phyloP scores from a whole-genome alignment of 2,888 invertebrate species.

The Lapara coniferarum region DNA sequence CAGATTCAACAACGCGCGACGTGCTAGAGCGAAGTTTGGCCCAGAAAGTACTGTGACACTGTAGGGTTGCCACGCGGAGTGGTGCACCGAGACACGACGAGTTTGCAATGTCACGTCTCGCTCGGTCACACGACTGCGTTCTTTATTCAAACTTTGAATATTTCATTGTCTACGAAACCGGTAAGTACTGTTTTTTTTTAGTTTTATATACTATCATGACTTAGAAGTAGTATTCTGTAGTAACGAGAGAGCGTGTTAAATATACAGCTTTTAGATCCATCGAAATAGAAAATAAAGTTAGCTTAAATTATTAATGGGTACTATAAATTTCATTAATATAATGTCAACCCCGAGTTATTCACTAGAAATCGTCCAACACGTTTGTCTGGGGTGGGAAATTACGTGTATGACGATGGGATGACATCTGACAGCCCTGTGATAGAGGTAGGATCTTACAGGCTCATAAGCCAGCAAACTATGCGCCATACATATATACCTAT shows the following conservation, averaged over 20 bases:
- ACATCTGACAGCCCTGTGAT: slow-evolving; percentile 5
- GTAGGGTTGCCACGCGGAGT: slow-evolving; percentile 13
- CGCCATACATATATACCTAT: slow-evolving; percentile 2
- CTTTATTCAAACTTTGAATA: slow-evolving; percentile 3
- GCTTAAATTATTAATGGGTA: too few relatives aligned
- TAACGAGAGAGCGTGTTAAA: too few relatives aligned
- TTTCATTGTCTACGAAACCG: not conserved
- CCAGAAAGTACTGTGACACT: slow-evolving; percentile 4
- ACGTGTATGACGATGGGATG: not conserved
- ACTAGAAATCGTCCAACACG: too few relatives aligned
- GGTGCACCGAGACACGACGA: not conserved
- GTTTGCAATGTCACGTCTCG: not conserved
- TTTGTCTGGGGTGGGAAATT: too few relatives aligned
- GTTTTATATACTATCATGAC: not conserved
- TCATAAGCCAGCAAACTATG: slow-evolving; percentile 7
- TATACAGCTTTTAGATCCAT: too few relatives aligned
- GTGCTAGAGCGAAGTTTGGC: slow-evolving; percentile 16
- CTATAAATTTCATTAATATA: too few relatives aligned
- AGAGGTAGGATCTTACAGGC: not conserved
- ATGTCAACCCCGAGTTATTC: too few relatives aligned
- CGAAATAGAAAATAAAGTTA: too few relatives aligned
- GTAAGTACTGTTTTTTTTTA: not conserved
- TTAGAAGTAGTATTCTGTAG: too few relatives aligned
- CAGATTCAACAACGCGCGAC: slow-evolving; percentile 23
- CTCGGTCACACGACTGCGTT: not conserved